Evolutionary conservation across 92 coral and sea anemone genomes (phyloP), one percentile per base, ranked within the genome.

Genomic region (Anthopleura xanthogrammica): DNA sequence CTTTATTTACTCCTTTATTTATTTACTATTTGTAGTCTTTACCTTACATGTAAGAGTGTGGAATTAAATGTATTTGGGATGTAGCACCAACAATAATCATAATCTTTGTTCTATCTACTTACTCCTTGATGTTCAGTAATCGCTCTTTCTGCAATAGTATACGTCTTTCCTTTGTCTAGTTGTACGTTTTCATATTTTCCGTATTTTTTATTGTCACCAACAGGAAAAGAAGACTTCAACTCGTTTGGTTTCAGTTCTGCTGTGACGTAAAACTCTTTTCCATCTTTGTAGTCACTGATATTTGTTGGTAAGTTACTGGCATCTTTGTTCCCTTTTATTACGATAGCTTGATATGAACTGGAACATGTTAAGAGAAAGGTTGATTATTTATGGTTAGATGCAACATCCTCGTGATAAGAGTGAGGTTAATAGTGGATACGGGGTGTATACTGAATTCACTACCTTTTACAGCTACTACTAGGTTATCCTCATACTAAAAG

Each of bases 141-240:
- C 50, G 50, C 50, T 46, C 7, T 46, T 3, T 46, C 50, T 46
- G 50, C 50, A 46, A 46, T 46, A 3, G 57, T 77, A 24, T 85
- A 78, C 10, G 46, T 43, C 55, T 77, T 36, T 2, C 87, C 87
- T 39, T 78, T 85, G 20, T 77, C 43, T 22, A 85, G 43, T n/a
- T 77, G 66, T 5, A 50, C 77, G 23, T 85, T 85, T 46, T 46
- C 3, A 46, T 46, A 46, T 46, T 46, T 5, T 46, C 50, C 81
- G 60, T 83, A 83, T 8, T 19, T 75, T 60, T 76, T 83, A 41
- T 64, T 36, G 72, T 83, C 86, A 16, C 86, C 86, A 57, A 83
- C 42, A 23, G 70, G 17, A 62, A 83, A 83, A 41, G 39, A 3
- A 2, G 81, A 16, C 14, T 75, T 76, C 17, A 83, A 17, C 54